A percentile compares a stretch with the other conserved stretches of the same genome.
Evolutionary conservation across 2,797 vertebrate species (phyloP).

Genomic region (Erpetoichthys calabaricus): DNA sequence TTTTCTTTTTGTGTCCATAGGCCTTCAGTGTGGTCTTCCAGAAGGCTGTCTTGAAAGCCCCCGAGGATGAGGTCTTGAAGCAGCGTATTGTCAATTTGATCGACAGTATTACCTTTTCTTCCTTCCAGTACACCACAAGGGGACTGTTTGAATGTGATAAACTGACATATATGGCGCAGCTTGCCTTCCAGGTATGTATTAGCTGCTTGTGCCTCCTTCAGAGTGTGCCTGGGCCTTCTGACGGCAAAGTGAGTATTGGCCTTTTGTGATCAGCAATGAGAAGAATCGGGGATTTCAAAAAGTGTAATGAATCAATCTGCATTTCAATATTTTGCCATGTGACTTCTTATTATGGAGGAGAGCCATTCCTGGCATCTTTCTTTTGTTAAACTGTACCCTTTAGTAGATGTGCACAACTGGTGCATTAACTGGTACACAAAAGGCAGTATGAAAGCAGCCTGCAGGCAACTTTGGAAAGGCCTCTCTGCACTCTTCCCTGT

Average conservation of each 20-base stretch:
- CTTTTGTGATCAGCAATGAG: too few species aligned
- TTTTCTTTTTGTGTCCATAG: constrained; percentile 32
- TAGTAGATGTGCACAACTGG: too few species aligned
- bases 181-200: constrained; percentile 62
- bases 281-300: too few species aligned
- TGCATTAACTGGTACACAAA: too few species aligned
- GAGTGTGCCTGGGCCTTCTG: too few species aligned
- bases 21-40: constrained; percentile 81
- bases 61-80: constrained; percentile 48
- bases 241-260: too few species aligned
- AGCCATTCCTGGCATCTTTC: too few species aligned
- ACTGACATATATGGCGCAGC: constrained; percentile 58
- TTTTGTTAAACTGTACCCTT: too few species aligned
- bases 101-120: constrained; percentile 80
- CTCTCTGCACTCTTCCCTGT: too few species aligned
- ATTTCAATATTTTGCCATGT: neutral
- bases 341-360: neutral
- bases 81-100: constrained; percentile 65
- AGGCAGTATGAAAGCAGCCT: too few species aligned
- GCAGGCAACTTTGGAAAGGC: too few species aligned
- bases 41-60: constrained; percentile 69
- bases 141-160: constrained; percentile 90
- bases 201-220: neutral
- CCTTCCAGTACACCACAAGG: constrained; percentile 79
- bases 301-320: neutral